Percentiles rank a stretch among this genome's conserved stretches.
phyloP scores from a whole-genome alignment of 1,140 invertebrate genomes.

The Tetranychus urticae region DNA sequence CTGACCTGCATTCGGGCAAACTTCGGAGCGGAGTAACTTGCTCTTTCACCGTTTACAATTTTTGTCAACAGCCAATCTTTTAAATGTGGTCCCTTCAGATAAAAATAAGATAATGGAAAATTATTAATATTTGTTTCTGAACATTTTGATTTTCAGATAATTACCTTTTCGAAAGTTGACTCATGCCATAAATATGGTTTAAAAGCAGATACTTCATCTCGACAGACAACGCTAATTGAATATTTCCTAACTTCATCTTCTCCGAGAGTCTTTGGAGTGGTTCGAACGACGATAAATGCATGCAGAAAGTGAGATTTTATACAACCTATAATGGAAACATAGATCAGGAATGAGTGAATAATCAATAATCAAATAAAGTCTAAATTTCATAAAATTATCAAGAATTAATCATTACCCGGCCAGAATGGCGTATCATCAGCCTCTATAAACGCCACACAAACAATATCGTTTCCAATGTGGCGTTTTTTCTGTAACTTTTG shows the following conservation, averaged over 20 bases:
- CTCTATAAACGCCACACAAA: conserved; percentile 74
- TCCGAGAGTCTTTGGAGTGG: conserved; percentile 8
- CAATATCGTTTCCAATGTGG: conserved; percentile 82
- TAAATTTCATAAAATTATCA: no score
- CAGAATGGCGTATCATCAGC: conserved; percentile 74
- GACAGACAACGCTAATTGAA: conserved; percentile 14
- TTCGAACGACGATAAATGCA: conserved; percentile 14
- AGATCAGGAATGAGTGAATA: no score
- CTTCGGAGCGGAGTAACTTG: conserved; percentile 80
- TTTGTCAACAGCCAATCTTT: conserved; percentile 81
- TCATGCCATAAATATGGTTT: conserved; percentile 16
- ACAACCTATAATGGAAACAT: conserved; percentile 9
- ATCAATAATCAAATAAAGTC: no score
- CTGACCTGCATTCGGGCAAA: conserved; percentile 61
- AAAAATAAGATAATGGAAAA: background rate
- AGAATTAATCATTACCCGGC: conserved; percentile 24
- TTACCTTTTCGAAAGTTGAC: conserved; percentile 13
- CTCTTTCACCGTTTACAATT: conserved; percentile 96
- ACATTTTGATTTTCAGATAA: background rate
- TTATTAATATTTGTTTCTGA: background rate
- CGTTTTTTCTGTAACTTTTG: conserved; percentile 42
- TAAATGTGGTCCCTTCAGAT: conserved; percentile 52
- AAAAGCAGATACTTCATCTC: conserved; percentile 16
- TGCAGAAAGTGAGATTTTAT: conserved; percentile 30
- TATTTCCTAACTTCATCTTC: conserved; percentile 6